A percentile compares a stretch with the other conserved stretches of the same genome.
Evolutionary conservation across 1,140 invertebrate genomes (phyloP).

Genomic region (Drosophila seguyi): DNA sequence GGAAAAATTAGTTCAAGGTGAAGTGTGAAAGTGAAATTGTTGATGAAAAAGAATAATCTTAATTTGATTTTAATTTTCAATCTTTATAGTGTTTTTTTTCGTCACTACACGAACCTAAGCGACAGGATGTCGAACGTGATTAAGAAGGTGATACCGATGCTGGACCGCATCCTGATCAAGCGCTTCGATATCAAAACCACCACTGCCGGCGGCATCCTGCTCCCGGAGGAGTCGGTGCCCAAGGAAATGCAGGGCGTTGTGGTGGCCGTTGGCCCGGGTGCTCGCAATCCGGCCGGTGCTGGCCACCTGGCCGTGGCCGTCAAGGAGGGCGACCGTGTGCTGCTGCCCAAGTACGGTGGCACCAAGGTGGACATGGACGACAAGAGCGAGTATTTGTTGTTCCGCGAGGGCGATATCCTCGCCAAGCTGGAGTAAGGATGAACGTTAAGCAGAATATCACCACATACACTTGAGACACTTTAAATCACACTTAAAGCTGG

Average conservation of each 20-base stretch:
- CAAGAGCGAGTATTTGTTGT: slow-evolving; percentile 95
- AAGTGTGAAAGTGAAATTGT: background rate
- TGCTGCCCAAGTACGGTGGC: slow-evolving; percentile 99
- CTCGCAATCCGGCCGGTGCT: slow-evolving; percentile 94
- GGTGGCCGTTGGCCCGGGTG: slow-evolving; percentile 96
- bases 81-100: background rate
- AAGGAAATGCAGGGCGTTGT: slow-evolving; percentile 98
- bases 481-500: background rate
- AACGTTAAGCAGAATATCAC: background rate
- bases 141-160: slow-evolving; percentile 95
- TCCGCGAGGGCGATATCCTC: slow-evolving; percentile 97
- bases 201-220: slow-evolving; percentile 98
- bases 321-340: slow-evolving; percentile 96
- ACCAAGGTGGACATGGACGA: slow-evolving; percentile 94
- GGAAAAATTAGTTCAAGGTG: background rate
- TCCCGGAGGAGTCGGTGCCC: slow-evolving; percentile 97
- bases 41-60: background rate
- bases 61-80: background rate
- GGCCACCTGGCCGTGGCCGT: slow-evolving; percentile 92
- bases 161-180: slow-evolving; percentile 98
- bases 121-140: slow-evolving; percentile 85
- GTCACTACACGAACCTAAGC: background rate
- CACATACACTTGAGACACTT: background rate
- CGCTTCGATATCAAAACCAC: slow-evolving; percentile 96
- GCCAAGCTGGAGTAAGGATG: slow-evolving; percentile 91